phyloP scores from a whole-genome alignment of 2,797 vertebrate genomes.

The Eospalax fontanierii region DNA sequence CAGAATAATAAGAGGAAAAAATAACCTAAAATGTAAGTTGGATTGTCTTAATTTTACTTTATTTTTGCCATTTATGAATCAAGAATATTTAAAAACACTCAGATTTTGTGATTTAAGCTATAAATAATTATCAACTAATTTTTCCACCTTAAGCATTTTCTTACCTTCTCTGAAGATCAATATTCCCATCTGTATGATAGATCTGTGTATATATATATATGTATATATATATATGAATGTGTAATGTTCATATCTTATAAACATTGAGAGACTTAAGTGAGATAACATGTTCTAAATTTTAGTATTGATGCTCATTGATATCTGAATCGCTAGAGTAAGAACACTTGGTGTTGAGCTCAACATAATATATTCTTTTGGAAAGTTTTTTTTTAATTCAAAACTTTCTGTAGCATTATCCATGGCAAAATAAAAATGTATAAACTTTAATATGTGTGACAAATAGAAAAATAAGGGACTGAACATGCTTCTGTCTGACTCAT shows the following conservation, averaged over 20 bases:
- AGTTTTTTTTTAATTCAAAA: conserved; percentile 75
- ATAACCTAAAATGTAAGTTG: conserved; percentile 55
- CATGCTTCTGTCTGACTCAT: conserved; percentile 54
- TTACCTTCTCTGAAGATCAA: conserved; percentile 60
- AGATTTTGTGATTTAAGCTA: conserved; percentile 53
- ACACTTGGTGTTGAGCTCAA: conserved; percentile 57
- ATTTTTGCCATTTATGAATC: conserved; percentile 31
- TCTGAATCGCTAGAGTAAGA: conserved; percentile 65
- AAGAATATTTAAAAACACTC: not conserved
- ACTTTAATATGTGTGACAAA: conserved; percentile 68
- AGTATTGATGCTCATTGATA: conserved; percentile 46
- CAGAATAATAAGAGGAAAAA: conserved; percentile 53
- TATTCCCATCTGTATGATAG: conserved; percentile 64
- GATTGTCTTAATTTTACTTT: conserved; percentile 67
- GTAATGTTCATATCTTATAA: conserved; percentile 40
- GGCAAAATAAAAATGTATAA: conserved; percentile 72
- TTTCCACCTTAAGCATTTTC: conserved; percentile 40
- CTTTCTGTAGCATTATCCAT: conserved; percentile 25
- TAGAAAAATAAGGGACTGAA: conserved; percentile 70
- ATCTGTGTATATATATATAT: conserved; percentile 3
- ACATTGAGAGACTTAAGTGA: conserved; percentile 66
- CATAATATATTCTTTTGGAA: conserved; percentile 55
- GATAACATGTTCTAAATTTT: conserved; percentile 61
- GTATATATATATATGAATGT: conserved; percentile 17
- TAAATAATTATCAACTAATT: conserved; percentile 50